Evolutionary conservation across 2,888 invertebrate genomes (phyloP), one percentile per base, ranked within the genome.

Genomic region (Lutraria lutraria): DNA sequence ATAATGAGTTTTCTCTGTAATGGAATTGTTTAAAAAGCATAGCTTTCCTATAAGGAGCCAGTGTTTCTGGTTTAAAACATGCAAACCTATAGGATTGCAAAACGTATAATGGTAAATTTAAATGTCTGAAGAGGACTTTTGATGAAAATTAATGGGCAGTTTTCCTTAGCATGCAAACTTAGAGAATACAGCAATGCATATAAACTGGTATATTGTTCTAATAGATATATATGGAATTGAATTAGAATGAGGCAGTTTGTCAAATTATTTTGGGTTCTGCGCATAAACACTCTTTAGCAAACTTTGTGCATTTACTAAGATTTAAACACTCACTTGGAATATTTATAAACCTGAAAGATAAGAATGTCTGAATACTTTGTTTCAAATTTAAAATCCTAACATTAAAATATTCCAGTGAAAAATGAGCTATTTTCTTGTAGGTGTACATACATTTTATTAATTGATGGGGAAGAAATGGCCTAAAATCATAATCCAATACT

Each of bases 81-180:
- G 76, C 76, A 76, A 76, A 34, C 76, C 76, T 3, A n/a, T n/a
- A 3, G 15, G 31, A 31, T 76, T 76, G 25, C 31, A 34, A 43
- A 76, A 76, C 31, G 76, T 76, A 76, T 76, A 76, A 76, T 76
- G 34, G 76, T 76, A 76, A 76, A 76, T 76, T 76, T 34, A 76
- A 76, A 76, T 76, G 76, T 76, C 76, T 31, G 13, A 76, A 34
- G 76, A 31, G 76, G 34, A 13, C 0, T 34, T 76, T 16, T 76
- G 31, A 76, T 76, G 76, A 76, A 76, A 31, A 76, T 76, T 25
- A 76, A 76, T 76, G 29, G 76, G 76, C 34, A 34, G 19, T 31
- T 34, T 76, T 76, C 19, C 31, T 2, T 76, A 76, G 31, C 76
- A 76, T 76, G 76, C 76, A 34, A 76, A 31, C 13, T 76, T 15